phyloP scores from a whole-genome alignment of 2,888 invertebrate genomes.

The Andrena bicolor region DNA sequence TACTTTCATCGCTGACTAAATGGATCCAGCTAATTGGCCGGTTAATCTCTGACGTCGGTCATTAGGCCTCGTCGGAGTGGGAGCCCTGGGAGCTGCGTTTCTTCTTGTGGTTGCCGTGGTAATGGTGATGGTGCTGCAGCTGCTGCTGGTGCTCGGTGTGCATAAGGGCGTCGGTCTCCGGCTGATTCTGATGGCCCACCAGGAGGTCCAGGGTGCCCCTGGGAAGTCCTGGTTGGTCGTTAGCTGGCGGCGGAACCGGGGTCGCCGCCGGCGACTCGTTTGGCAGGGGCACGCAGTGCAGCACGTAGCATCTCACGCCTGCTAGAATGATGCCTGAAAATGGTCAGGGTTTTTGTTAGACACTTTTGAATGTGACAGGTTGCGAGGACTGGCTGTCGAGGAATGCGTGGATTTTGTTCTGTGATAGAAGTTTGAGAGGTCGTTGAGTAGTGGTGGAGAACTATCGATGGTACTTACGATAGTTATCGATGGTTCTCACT shows the following conservation, averaged over 20 bases:
- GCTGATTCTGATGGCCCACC: slow-evolving; percentile 80
- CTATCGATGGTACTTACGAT: too few relatives aligned
- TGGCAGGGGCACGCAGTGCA: slow-evolving; percentile 81
- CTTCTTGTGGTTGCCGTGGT: slow-evolving; percentile 81
- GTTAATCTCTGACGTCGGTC: slow-evolving; percentile 26
- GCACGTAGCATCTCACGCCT: slow-evolving; percentile 81
- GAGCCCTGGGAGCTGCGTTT: slow-evolving; percentile 82
- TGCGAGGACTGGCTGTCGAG: too few relatives aligned
- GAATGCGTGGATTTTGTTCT: neutral
- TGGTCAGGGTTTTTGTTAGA: neutral
- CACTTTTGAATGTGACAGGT: too few relatives aligned
- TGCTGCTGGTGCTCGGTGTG: slow-evolving; percentile 77
- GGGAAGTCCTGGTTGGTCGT: slow-evolving; percentile 71
- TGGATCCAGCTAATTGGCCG: slow-evolving; percentile 3
- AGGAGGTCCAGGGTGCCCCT: slow-evolving; percentile 79
- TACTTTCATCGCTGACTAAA: slow-evolving; percentile 40
- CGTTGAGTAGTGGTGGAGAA: too few relatives aligned
- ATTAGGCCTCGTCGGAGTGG: slow-evolving; percentile 81
- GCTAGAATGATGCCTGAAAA: slow-evolving; percentile 80
- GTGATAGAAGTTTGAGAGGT: too few relatives aligned
- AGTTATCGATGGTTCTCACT: too few relatives aligned
- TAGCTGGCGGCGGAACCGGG: slow-evolving; percentile 76
- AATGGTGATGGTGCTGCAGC: slow-evolving; percentile 76
- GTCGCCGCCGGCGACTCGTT: slow-evolving; percentile 80
- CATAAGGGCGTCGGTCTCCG: slow-evolving; percentile 80